Evolutionary conservation across 2,888 invertebrate species (phyloP).

Genomic region (Drosophila fungiperda): DNA sequence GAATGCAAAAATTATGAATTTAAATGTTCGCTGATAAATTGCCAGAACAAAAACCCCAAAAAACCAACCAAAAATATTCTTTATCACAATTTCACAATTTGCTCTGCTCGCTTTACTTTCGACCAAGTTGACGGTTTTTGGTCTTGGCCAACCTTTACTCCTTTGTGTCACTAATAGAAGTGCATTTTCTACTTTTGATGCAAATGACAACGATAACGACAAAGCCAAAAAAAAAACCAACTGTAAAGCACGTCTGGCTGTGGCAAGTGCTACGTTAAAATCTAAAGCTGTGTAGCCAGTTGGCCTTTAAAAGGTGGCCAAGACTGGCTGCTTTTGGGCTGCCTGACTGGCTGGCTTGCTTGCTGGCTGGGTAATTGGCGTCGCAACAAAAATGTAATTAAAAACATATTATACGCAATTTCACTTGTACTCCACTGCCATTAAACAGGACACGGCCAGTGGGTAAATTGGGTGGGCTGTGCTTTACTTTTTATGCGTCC

Average conservation of each 20-base stretch:
- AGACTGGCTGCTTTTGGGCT: constrained; percentile 1
- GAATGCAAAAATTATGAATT: constrained; percentile 80
- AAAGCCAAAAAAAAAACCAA: background rate
- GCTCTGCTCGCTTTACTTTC: constrained; percentile 8
- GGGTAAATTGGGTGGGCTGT: constrained; percentile 21
- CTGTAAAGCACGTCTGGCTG: constrained; percentile 16
- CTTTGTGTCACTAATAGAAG: constrained; percentile 74
- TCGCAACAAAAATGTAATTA: constrained; percentile 61
- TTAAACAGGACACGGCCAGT: constrained; percentile 14
- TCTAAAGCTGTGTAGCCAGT: constrained; percentile 7
- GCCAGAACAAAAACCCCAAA: constrained; percentile 25
- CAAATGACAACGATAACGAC: constrained; percentile 61
- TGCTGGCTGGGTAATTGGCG: constrained; percentile 15
- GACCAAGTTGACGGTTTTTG: background rate
- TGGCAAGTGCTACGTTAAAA: constrained; percentile 6
- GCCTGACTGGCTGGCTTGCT: background rate
- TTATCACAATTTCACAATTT: constrained; percentile 21
- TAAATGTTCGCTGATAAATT: constrained; percentile 82
- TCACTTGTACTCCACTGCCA: constrained; percentile 30
- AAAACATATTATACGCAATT: constrained; percentile 62
- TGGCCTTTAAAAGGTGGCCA: constrained; percentile 47
- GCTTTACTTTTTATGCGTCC: constrained; percentile 36
- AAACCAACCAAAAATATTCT: constrained; percentile 17
- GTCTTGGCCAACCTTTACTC: constrained; percentile 6
- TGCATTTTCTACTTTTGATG: constrained; percentile 72